A percentile compares a stretch with the other conserved stretches of the same genome.
Conservation (phyloP, 2,797 vertebrate species). For the Gymnocypris eckloni region DNA sequence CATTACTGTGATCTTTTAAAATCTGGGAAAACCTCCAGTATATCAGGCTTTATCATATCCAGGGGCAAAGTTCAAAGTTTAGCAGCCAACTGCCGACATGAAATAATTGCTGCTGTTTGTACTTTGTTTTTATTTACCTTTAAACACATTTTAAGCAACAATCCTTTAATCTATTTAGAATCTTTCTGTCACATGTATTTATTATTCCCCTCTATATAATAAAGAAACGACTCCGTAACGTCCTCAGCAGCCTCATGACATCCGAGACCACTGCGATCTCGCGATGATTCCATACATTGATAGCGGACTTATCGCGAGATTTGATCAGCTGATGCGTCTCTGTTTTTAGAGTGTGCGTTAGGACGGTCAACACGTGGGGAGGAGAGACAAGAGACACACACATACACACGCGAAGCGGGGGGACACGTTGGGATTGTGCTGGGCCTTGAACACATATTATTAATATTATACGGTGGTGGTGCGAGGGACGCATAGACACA, state of each 20-base stretch:
- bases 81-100: not conserved
- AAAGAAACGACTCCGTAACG: conserved; percentile 6
- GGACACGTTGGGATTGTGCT: conserved; percentile 63
- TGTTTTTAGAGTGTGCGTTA: conserved; percentile 74
- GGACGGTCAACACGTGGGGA: conserved; percentile 82
- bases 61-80: conserved; percentile 35
- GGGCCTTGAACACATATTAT: conserved; percentile 61
- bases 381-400: conserved; percentile 60
- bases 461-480: conserved; percentile 68
- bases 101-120: not conserved
- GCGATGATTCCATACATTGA: conserved; percentile 58
- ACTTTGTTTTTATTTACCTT: not conserved
- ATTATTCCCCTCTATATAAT: not conserved
- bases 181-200: not conserved
- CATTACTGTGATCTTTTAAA: not conserved
- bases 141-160: not conserved
- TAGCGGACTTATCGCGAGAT: conserved; percentile 73
- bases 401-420: conserved; percentile 53
- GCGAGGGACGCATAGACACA: conserved; percentile 66
- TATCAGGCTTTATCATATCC: not conserved
- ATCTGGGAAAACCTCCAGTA: not conserved
- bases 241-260: not conserved
- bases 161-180: not conserved
- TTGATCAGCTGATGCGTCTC: conserved; percentile 80
- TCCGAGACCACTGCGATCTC: conserved; percentile 22